Percentiles rank a stretch among this genome's conserved stretches.
Conservation (phyloP, 2,113 vertebrate genomes). For the Crocuta crocuta region DNA sequence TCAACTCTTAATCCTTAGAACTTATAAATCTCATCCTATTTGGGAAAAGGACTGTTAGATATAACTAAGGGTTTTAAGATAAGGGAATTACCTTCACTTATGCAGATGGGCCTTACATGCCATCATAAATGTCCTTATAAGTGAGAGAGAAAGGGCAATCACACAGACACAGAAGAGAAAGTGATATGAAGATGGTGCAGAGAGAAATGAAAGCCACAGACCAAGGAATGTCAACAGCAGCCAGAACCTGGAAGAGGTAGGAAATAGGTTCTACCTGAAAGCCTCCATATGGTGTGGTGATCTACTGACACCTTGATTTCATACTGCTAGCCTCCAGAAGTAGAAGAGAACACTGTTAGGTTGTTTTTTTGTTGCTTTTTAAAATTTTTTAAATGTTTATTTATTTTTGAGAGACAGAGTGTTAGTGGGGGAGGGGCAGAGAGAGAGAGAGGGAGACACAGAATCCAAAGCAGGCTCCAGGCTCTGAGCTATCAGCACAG, state of each 20-base stretch:
- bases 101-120: neutral
- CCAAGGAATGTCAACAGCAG: neutral
- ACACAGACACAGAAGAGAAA: neutral
- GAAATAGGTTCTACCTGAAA: no score
- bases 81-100: neutral
- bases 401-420: no score
- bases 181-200: neutral
- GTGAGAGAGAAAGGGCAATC: neutral
- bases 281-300: no score
- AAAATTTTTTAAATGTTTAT: no score
- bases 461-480: no score
- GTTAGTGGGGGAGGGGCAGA: no score
- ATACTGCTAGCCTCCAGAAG: neutral
- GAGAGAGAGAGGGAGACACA: no score
- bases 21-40: neutral
- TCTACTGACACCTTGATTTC: neutral
- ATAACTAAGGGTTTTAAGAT: neutral
- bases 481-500: no score
- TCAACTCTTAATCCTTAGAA: neutral
- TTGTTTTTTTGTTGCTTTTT: neutral
- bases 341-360: neutral
- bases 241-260: neutral
- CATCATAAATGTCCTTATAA: neutral
- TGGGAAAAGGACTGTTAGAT: neutral
- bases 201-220: neutral